phyloP scores from a whole-genome alignment of 2,113 vertebrate genomes.

The Rhinogobius similis region DNA sequence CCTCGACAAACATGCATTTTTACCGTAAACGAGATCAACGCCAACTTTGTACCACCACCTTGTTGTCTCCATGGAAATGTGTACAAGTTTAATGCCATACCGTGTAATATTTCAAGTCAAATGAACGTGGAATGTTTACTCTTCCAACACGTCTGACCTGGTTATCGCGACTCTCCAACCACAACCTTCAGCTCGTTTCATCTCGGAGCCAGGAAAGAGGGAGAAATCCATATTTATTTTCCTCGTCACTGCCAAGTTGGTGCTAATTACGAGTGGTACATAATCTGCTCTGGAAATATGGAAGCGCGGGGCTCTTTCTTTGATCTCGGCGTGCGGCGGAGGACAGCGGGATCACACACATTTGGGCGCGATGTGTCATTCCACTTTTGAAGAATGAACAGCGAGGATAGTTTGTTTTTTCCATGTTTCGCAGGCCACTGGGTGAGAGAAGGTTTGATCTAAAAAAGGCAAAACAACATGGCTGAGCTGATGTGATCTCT shows the following conservation, averaged over 20 bases:
- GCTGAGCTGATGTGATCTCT: slow-evolving; percentile 37
- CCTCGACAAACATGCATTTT: no score
- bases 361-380: slow-evolving; percentile 54
- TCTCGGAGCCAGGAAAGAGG: slow-evolving; percentile 50
- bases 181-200: slow-evolving; percentile 57
- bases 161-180: slow-evolving; percentile 55
- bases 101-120: not conserved
- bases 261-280: slow-evolving; percentile 74
- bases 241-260: slow-evolving; percentile 60
- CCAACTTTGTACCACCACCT: no score
- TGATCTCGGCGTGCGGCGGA: slow-evolving; percentile 57
- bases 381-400: slow-evolving; percentile 43
- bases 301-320: slow-evolving; percentile 56
- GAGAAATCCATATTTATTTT: slow-evolving; percentile 32
- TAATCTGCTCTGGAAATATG: slow-evolving; percentile 74
- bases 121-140: not conserved
- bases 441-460: slow-evolving; percentile 56
- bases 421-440: slow-evolving; percentile 56
- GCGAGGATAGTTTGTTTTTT: slow-evolving; percentile 55
- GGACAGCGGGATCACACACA: slow-evolving; percentile 62
- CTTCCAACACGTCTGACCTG: slow-evolving; percentile 54
- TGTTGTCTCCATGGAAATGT: not conserved
- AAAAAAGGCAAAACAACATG: slow-evolving; percentile 34
- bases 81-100: not conserved
- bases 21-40: no score